Conservation (phyloP, 2,888 invertebrate species). For the Aporophyla lueneburgensis region DNA sequence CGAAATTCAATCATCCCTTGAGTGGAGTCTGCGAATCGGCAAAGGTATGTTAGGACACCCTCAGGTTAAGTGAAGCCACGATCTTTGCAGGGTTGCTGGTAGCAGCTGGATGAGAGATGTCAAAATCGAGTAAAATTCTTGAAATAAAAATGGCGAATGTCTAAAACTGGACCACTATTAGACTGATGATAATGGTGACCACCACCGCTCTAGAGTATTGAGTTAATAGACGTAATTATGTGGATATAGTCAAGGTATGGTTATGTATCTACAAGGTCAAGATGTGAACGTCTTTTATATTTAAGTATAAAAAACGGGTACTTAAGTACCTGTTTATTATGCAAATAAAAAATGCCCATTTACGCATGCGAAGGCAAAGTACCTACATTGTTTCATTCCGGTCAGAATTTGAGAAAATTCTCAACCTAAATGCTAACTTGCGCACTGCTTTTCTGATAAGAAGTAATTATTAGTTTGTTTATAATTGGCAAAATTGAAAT, state of each 20-base stretch:
- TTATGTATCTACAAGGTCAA: constrained; percentile 18
- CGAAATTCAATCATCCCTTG: neutral
- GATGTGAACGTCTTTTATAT: neutral
- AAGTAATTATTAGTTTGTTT: neutral
- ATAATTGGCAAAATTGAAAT: neutral
- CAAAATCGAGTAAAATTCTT: too few species aligned
- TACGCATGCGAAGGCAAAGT: neutral
- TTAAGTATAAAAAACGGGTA: too few species aligned
- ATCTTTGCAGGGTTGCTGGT: too few species aligned
- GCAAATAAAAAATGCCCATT: constrained; percentile 8
- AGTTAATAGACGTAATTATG: neutral
- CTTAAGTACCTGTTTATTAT: neutral
- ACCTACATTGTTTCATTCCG: constrained; percentile 1
- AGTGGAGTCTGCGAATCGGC: too few species aligned
- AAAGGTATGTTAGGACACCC: too few species aligned
- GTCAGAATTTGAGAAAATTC: constrained; percentile 10
- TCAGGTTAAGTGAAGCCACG: too few species aligned
- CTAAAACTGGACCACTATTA: too few species aligned
- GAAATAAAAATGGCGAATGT: too few species aligned
- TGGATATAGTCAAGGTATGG: constrained; percentile 1
- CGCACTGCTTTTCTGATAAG: neutral
- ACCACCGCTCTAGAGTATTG: too few species aligned
- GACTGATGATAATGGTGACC: too few species aligned
- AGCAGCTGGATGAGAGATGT: too few species aligned
- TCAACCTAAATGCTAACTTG: neutral